Conservation (phyloP, 2,888 invertebrate species). For the Mythimna lalbum region DNA sequence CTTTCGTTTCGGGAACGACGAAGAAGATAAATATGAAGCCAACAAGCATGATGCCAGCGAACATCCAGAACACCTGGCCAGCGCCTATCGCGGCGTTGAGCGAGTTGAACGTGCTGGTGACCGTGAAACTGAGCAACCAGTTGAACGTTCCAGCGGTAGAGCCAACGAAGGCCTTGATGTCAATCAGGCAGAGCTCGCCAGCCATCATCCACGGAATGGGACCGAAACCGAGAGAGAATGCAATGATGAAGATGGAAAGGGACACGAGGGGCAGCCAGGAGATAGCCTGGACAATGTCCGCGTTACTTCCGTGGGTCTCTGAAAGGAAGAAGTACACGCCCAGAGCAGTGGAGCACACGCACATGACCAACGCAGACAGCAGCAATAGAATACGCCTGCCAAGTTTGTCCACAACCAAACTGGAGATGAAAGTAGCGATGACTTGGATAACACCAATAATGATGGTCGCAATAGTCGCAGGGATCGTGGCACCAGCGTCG, state of each 20-base stretch:
- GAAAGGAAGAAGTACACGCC: constrained; percentile 93
- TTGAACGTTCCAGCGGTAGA: constrained; percentile 95
- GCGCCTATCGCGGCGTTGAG: constrained; percentile 90
- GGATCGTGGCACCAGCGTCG: constrained; percentile 91
- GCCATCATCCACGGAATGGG: constrained; percentile 97
- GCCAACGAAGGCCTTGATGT: constrained; percentile 94
- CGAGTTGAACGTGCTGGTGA: constrained; percentile 93
- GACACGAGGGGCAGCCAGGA: constrained; percentile 94
- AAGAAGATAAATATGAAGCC: constrained; percentile 93
- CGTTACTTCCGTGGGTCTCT: constrained; percentile 74
- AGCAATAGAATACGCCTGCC: constrained; percentile 95
- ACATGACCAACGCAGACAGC: constrained; percentile 93
- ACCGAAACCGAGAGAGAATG: constrained; percentile 96
- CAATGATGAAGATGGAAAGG: constrained; percentile 94
- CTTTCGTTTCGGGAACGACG: constrained; percentile 93
- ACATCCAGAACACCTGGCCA: constrained; percentile 94
- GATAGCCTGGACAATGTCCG: constrained; percentile 87
- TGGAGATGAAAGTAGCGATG: constrained; percentile 93
- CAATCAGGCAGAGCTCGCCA: constrained; percentile 95
- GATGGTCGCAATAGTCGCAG: constrained; percentile 92
- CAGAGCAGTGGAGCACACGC: constrained; percentile 92
- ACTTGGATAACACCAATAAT: constrained; percentile 96
- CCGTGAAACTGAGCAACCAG: constrained; percentile 95
- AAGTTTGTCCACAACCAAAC: constrained; percentile 94
- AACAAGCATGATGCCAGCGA: constrained; percentile 92